phyloP scores from a whole-genome alignment of 2,888 invertebrate species.

The Formica aserva region DNA sequence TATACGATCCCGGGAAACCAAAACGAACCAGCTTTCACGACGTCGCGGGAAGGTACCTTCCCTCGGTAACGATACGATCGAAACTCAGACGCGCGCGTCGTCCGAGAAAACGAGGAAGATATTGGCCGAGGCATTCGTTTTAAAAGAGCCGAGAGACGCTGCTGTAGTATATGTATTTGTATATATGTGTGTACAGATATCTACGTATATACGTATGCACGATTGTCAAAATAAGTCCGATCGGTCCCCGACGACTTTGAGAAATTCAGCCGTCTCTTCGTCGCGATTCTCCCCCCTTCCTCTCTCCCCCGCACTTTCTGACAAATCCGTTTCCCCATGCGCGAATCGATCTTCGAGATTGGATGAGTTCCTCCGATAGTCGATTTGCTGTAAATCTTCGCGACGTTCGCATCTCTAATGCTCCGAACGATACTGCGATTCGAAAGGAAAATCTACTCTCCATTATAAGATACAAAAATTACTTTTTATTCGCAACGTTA shows the following conservation, averaged over 20 bases:
- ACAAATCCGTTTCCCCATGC: not conserved
- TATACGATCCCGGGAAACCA: conserved; percentile 79
- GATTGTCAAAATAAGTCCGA: conserved; percentile 64
- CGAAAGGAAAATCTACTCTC: not conserved
- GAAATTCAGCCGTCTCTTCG: conserved; percentile 2
- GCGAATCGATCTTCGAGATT: conserved; percentile 40
- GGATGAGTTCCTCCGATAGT: not conserved
- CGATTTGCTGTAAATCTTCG: conserved; percentile 3
- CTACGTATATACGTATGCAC: not conserved
- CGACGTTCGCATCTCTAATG: not conserved
- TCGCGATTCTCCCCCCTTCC: not conserved
- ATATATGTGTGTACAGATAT: not conserved
- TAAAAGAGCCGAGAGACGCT: conserved; percentile 59
- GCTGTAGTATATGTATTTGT: conserved; percentile 32
- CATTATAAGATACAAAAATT: not conserved
- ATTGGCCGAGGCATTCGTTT: conserved; percentile 61
- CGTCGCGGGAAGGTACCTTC: conserved; percentile 67
- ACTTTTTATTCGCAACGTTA: not conserved
- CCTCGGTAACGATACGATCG: conserved; percentile 73
- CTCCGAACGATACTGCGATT: not conserved
- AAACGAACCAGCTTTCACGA: conserved; percentile 76
- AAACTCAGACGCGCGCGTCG: conserved; percentile 55
- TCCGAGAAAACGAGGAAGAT: conserved; percentile 46
- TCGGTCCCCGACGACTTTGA: conserved; percentile 29
- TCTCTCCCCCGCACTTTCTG: not conserved